Conservation (phyloP, 2,888 invertebrate genomes). For the Polyommatus iphigenia region DNA sequence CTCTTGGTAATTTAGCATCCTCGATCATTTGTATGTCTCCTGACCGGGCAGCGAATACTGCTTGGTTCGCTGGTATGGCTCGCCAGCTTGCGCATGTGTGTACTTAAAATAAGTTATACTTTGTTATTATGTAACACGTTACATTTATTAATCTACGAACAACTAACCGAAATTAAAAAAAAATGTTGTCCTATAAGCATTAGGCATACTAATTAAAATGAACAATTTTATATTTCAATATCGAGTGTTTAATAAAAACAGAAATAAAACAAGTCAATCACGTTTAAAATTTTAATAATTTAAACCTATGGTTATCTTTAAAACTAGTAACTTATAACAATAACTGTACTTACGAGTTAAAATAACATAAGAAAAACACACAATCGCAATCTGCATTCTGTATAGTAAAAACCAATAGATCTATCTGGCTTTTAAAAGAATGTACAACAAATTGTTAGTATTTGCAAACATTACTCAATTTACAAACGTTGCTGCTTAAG, state of each 20-base stretch:
- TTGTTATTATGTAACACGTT: not conserved
- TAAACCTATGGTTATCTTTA: not conserved
- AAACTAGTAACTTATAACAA: not conserved
- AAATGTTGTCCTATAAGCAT: no score
- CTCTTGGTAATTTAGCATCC: conserved; percentile 46
- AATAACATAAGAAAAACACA: conserved; percentile 9
- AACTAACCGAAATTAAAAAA: no score
- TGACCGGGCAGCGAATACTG: conserved; percentile 48
- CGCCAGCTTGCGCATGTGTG: conserved; percentile 48
- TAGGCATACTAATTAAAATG: no score
- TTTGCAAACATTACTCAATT: not conserved
- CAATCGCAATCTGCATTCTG: not conserved
- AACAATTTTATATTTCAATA: no score
- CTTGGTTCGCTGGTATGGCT: conserved; percentile 59
- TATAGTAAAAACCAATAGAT: not conserved
- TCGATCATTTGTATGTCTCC: conserved; percentile 6
- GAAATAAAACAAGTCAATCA: not conserved
- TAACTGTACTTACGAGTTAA: conserved; percentile 15
- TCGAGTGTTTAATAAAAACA: no score
- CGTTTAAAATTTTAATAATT: not conserved
- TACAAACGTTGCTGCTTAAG: not conserved
- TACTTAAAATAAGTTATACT: conserved; percentile 26
- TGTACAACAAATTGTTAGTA: not conserved
- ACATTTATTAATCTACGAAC: no score
- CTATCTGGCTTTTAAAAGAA: not conserved